Percentiles rank a stretch among this genome's conserved stretches.
Evolutionary conservation across 2,797 vertebrate species (phyloP).

Genomic region (Manis crassicaudata): DNA sequence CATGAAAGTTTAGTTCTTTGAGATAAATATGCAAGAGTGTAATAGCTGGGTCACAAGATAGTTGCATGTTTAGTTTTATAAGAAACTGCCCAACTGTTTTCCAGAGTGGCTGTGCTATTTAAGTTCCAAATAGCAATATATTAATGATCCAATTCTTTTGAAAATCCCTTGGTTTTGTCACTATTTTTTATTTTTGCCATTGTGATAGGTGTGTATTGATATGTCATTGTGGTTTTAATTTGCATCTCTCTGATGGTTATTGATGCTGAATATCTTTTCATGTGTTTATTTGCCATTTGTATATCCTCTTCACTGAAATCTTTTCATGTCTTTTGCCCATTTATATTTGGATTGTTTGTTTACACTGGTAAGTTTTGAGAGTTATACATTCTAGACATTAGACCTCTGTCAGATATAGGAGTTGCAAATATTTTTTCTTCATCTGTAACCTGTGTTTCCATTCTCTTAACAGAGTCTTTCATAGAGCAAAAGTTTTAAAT

Average conservation of each 20-base stretch:
- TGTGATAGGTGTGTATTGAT: neutral
- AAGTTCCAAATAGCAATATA: neutral
- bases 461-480: neutral
- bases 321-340: neutral
- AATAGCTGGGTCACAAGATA: neutral
- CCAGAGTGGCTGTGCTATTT: neutral
- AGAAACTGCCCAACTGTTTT: neutral
- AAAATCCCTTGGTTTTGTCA: neutral
- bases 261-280: neutral
- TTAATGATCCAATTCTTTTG: neutral
- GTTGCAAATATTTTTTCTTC: neutral
- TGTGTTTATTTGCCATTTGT: neutral
- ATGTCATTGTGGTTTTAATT: slow-evolving; percentile 7
- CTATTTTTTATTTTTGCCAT: neutral
- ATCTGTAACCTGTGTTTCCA: neutral
- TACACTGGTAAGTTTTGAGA: neutral
- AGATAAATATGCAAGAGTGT: neutral
- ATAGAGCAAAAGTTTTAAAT: neutral
- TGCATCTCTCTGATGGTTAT: neutral
- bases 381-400: neutral
- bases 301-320: slow-evolving; percentile 10
- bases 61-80: neutral
- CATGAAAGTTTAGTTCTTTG: neutral
- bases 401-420: neutral
- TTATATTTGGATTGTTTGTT: neutral